These are phyloP conservation scores for Lasioglossum figueresi DNA, from an alignment of 2,888 invertebrate species.

Conservation along the genomic window DNA sequence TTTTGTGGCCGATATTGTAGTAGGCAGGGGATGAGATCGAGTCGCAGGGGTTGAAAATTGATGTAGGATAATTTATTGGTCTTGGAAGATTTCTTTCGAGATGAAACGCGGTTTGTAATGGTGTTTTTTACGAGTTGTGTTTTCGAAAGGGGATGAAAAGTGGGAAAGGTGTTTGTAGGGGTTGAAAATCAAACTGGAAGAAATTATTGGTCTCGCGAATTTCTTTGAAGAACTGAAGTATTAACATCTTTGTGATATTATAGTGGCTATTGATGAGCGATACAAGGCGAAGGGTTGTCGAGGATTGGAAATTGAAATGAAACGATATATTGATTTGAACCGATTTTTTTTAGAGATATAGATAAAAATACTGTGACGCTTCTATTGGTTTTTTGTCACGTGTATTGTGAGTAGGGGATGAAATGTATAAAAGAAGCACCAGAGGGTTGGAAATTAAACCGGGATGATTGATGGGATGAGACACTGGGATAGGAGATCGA, in stretches of 20 bases:
- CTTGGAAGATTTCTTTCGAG: background rate
- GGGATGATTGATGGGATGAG: too few species aligned
- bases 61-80: background rate
- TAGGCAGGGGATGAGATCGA: background rate
- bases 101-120: background rate
- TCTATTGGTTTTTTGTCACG: background rate
- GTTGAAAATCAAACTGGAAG: background rate
- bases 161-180: background rate
- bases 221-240: background rate
- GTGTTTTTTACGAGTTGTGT: background rate
- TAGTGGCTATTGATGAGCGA: background rate
- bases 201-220: background rate
- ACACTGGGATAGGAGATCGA: too few species aligned
- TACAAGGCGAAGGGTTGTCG: too few species aligned
- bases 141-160: background rate
- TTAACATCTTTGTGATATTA: background rate
- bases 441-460: too few species aligned
- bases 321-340: background rate
- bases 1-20: background rate
- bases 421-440: background rate
- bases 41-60: background rate
- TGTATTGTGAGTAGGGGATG: background rate
- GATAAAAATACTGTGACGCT: background rate
- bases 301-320: too few species aligned
- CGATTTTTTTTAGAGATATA: too few species aligned